Evolutionary conservation across 1,140 invertebrate genomes (phyloP).

Genomic region (Idris sp.): DNA sequence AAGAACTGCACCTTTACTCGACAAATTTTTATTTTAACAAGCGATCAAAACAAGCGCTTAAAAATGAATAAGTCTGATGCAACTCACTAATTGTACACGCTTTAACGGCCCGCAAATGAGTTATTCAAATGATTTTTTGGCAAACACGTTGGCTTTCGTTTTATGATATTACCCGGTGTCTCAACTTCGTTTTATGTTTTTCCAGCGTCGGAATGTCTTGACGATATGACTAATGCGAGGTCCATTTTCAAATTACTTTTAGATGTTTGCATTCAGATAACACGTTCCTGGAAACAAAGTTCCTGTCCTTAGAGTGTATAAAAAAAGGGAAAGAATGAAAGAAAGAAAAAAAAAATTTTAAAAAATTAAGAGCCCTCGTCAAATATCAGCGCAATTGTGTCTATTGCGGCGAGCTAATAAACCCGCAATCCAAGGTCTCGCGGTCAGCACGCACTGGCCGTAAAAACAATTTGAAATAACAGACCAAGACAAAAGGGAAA

Average conservation of each 20-base stretch:
- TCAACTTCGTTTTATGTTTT: constrained; percentile 52
- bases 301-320: constrained; percentile 16
- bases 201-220: not conserved
- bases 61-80: constrained; percentile 38
- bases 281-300: constrained; percentile 5
- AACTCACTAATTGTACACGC: constrained; percentile 35
- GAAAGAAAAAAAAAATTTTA: too few species aligned
- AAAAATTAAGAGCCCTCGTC: constrained; percentile 18
- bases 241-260: constrained; percentile 8
- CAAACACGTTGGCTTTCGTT: constrained; percentile 32
- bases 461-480: too few species aligned
- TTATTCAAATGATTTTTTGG: constrained; percentile 42
- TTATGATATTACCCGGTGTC: too few species aligned
- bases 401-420: constrained; percentile 21
- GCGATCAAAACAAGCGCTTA: constrained; percentile 45
- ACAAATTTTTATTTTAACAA: constrained; percentile 55
- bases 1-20: too few species aligned
- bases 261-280: constrained; percentile 24
- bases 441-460: too few species aligned
- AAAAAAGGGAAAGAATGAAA: too few species aligned
- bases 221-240: constrained; percentile 28
- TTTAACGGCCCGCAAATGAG: constrained; percentile 44
- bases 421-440: too few species aligned
- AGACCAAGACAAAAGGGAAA: too few species aligned
- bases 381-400: constrained; percentile 32